Percentiles rank a stretch among this genome's conserved stretches.
Conservation (phyloP, 2,113 vertebrate genomes). For the Ifrita kowaldi region DNA sequence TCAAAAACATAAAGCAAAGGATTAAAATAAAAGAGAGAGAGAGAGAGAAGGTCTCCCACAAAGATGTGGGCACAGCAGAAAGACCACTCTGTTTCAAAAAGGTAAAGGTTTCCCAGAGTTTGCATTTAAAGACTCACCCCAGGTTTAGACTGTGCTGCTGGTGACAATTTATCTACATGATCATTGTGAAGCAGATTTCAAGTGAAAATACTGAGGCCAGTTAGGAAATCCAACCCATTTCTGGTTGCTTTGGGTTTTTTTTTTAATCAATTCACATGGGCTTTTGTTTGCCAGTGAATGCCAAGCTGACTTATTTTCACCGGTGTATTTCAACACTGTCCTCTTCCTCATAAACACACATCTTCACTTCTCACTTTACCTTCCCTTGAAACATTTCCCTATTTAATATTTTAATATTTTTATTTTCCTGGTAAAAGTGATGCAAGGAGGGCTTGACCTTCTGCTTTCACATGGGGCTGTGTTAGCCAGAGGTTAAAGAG, state of each 20-base stretch:
- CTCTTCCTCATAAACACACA: not conserved
- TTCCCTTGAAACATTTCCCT: not conserved
- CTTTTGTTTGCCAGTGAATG: not conserved
- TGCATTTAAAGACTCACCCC: not conserved
- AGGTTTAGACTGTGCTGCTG: not conserved
- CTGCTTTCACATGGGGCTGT: not conserved
- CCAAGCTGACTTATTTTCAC: not conserved
- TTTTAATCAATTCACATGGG: not conserved
- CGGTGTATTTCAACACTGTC: not conserved
- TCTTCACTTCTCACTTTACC: not conserved
- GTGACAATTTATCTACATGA: not conserved
- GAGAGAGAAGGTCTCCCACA: not conserved
- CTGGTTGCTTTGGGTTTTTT: not conserved
- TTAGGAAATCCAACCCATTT: not conserved
- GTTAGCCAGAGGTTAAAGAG: not conserved
- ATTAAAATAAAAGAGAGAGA: not conserved
- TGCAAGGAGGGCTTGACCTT: not conserved
- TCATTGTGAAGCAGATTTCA: not conserved
- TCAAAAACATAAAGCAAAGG: not conserved
- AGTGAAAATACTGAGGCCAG: not conserved
- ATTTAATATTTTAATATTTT: not conserved
- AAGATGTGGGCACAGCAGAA: not conserved
- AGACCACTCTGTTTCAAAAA: not conserved
- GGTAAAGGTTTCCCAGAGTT: not conserved
- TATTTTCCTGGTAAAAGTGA: not conserved